These are phyloP conservation scores for Cabera pusaria DNA, from an alignment of 2,888 invertebrate genomes.

Conservation along the genomic window DNA sequence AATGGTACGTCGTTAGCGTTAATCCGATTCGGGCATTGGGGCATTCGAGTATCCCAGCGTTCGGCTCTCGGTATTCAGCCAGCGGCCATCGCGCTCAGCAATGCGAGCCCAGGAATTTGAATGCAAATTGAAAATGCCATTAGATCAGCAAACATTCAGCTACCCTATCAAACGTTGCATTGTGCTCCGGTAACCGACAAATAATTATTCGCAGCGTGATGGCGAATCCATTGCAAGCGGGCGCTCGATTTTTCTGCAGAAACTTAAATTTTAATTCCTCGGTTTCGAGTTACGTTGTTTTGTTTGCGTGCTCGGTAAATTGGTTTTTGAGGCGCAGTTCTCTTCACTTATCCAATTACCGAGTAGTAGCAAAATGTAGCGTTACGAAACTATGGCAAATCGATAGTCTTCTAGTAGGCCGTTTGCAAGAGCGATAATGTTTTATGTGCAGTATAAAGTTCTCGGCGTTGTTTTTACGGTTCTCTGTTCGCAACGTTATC, in stretches of 20 bases:
- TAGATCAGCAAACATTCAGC: slow-evolving; percentile 74
- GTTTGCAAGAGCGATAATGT: slow-evolving; percentile 41
- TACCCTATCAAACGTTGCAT: slow-evolving; percentile 59
- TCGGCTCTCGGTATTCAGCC: slow-evolving; percentile 53
- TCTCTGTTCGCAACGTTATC: slow-evolving; percentile 27
- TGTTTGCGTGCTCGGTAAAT: slow-evolving; percentile 1
- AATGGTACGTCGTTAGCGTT: slow-evolving; percentile 77
- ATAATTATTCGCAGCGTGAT: slow-evolving; percentile 44
- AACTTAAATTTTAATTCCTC: slow-evolving; percentile 10
- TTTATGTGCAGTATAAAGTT: slow-evolving; percentile 53
- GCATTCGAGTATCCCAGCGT: slow-evolving; percentile 52
- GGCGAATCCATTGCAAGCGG: slow-evolving; percentile 20
- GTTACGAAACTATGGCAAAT: slow-evolving; percentile 21
- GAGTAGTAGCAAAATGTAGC: slow-evolving; percentile 2
- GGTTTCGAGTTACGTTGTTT: neutral
- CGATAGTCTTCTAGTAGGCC: slow-evolving; percentile 26
- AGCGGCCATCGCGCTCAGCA: slow-evolving; percentile 44
- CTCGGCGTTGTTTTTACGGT: slow-evolving; percentile 32
- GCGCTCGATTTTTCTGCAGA: slow-evolving; percentile 11
- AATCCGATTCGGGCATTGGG: slow-evolving; percentile 74
- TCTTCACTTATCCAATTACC: slow-evolving; percentile 1
- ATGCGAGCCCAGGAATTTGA: slow-evolving; percentile 68
- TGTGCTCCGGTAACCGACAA: slow-evolving; percentile 49
- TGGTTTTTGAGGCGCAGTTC: too few relatives aligned
- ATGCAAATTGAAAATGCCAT: slow-evolving; percentile 80